phyloP scores from a whole-genome alignment of 2,797 vertebrate species.

The Gila robusta region DNA sequence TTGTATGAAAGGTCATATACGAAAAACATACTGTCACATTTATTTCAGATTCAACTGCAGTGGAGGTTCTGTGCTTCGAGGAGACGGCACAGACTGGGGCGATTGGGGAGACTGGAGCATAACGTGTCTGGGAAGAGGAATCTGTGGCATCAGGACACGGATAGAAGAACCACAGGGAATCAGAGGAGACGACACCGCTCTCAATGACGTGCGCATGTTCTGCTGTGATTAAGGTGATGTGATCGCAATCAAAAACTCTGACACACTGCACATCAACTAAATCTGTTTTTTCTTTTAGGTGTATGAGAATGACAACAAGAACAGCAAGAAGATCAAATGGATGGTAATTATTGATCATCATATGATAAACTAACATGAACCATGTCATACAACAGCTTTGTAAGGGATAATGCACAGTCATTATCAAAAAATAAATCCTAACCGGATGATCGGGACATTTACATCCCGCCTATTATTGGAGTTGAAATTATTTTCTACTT shows the following conservation, averaged over 20 bases:
- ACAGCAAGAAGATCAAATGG: not conserved
- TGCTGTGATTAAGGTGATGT: not conserved
- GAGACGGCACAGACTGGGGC: not conserved
- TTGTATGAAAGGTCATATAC: not conserved
- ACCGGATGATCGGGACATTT: no score
- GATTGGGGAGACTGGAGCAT: not conserved
- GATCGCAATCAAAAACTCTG: not conserved
- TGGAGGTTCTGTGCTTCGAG: rapidly evolving
- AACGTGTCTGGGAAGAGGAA: not conserved
- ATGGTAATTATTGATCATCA: not conserved
- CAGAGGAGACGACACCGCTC: not conserved
- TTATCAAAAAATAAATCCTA: not conserved
- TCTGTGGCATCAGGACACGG: not conserved
- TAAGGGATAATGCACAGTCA: not conserved
- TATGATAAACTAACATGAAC: not conserved
- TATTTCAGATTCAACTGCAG: conserved; percentile 7
- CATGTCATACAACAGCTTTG: not conserved
- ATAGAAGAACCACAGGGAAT: not conserved
- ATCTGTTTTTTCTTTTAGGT: not conserved
- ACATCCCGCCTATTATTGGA: no score
- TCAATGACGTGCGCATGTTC: not conserved
- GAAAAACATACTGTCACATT: not conserved
- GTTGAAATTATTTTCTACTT: not conserved
- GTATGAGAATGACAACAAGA: not conserved
- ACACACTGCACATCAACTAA: not conserved